phyloP scores from a whole-genome alignment of 2,888 invertebrate species.

The Harmothoe impar region DNA sequence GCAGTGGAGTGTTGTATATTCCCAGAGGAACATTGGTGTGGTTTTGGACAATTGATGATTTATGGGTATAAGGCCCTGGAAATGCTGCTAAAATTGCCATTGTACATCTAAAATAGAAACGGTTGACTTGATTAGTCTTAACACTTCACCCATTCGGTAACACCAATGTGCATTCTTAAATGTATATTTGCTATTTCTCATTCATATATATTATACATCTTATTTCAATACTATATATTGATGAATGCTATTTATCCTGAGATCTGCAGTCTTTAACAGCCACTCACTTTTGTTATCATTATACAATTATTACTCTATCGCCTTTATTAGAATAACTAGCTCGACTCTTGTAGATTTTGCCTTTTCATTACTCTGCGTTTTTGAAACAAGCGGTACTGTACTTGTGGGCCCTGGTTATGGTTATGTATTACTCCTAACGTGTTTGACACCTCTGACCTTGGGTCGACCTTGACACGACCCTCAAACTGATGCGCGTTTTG shows the following conservation, averaged over 20 bases:
- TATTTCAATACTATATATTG: background rate
- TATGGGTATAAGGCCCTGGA: too few relatives aligned
- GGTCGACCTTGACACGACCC: background rate
- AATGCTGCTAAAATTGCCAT: too few relatives aligned
- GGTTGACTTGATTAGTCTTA: too few relatives aligned
- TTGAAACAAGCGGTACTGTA: background rate
- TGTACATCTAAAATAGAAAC: too few relatives aligned
- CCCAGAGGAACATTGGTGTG: too few relatives aligned
- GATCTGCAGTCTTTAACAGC: background rate
- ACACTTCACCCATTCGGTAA: background rate
- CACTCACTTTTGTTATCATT: background rate
- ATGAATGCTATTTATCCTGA: background rate
- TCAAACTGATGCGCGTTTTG: slow-evolving; percentile 18
- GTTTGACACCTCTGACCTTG: background rate
- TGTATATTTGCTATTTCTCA: background rate
- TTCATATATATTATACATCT: background rate
- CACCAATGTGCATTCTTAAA: background rate
- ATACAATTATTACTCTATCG: background rate
- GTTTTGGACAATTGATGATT: too few relatives aligned
- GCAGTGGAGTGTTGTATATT: too few relatives aligned
- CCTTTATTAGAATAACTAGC: slow-evolving; percentile 7
- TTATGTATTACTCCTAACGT: background rate
- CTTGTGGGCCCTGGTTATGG: background rate
- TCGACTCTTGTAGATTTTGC: background rate
- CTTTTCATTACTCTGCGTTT: background rate